Base-by-base conservation (phyloP, 2,888 invertebrate species). In the Proisotoma minuta region DNA sequence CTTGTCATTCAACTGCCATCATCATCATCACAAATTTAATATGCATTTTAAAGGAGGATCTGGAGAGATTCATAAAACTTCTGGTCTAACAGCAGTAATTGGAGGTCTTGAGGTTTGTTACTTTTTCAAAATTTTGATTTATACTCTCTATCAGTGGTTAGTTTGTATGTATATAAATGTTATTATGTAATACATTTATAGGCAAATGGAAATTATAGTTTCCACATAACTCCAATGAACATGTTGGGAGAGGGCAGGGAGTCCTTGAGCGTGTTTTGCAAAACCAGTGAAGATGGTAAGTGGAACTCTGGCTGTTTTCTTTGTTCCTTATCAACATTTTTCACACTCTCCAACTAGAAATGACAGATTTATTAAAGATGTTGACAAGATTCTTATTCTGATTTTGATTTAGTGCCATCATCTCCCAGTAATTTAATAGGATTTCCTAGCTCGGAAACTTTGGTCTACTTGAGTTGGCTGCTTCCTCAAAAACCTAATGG, bases 271-370 rank as follows among this genome's bases (percentile, higher is more conserved):
- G 52, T 71, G 34, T 73, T 71, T 59, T 73, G 73, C 64, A 69
- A 70, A 61, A 73, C 73, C 2, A 63, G 67, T 4, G 73, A 73
- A 49, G 73, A 73, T 43, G 63, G 72, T 72, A 59, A 59, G 66
- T 50, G 26, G 29, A n/a, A n/a, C n/a, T n/a, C n/a, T n/a, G n/a
- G n/a, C n/a, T n/a, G 29, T 39, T 26, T 2, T 27, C 39, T 34
- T 54, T 29, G 27, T 26, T 26, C 28, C 29, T 26, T 20, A 23
- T 24, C 8, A 40, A 47, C 29, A 57, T 22, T 26, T 51, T 27
- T 3, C 20, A 22, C 34, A 22, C 39, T 4, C 34, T 54, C n/a
- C 10, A 39, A 29, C n/a, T 20, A 39, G 39, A 34, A 23, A 54
- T 39, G 53, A 34, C 23, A 22, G 20, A 54, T 54, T 54, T 54